Conservation (phyloP, 2,888 invertebrate species). For the Achlya flavicornis region DNA sequence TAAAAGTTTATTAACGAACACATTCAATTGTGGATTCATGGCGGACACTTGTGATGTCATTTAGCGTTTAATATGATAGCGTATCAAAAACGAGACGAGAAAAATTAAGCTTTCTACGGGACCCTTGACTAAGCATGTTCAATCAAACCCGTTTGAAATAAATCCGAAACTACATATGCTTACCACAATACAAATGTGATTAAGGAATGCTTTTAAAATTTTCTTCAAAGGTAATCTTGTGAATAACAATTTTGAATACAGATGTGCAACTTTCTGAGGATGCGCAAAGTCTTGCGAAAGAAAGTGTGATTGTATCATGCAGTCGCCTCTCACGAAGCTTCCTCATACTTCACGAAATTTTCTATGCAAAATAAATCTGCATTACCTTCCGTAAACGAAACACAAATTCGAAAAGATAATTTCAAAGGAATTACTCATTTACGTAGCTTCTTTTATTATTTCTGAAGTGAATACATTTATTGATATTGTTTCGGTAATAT, state of each 20-base stretch:
- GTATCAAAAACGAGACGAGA: conserved; percentile 49
- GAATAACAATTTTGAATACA: conserved; percentile 19
- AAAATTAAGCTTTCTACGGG: conserved; percentile 43
- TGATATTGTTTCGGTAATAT: too few species aligned
- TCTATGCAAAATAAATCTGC: conserved; percentile 27
- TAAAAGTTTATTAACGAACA: conserved; percentile 68
- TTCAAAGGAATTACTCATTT: too few species aligned
- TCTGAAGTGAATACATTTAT: too few species aligned
- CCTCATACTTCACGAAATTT: conserved; percentile 49
- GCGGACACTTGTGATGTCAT: conserved; percentile 65
- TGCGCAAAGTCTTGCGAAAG: conserved; percentile 45
- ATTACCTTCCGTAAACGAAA: conserved; percentile 30
- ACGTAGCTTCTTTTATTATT: too few species aligned
- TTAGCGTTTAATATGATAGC: conserved; percentile 62
- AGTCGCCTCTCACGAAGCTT: conserved; percentile 57
- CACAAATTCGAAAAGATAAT: conserved; percentile 29
- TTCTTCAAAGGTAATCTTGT: not conserved
- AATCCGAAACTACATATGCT: conserved; percentile 13
- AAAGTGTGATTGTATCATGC: conserved; percentile 58
- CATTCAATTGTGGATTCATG: conserved; percentile 70
- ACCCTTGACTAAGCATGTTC: conserved; percentile 39
- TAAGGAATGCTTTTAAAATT: conserved; percentile 32
- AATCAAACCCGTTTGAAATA: conserved; percentile 23
- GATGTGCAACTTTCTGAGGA: conserved; percentile 35
- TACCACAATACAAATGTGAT: conserved; percentile 19